These are phyloP conservation scores for Anthoptus insignis DNA, from an alignment of 2,888 invertebrate genomes.

Conservation along the genomic window DNA sequence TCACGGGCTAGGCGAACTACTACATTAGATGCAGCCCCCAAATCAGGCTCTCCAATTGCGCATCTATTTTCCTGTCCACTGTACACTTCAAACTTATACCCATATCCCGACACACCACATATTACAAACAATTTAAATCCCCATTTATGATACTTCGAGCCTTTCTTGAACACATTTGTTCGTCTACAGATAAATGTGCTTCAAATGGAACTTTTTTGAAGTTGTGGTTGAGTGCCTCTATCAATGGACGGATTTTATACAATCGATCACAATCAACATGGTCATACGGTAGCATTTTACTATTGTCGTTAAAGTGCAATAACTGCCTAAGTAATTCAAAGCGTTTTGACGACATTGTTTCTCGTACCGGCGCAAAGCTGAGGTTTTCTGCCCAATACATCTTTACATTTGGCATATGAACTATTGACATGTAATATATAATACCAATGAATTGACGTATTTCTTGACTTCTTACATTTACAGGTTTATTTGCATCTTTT, in stretches of 20 bases:
- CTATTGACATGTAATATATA: too few species aligned
- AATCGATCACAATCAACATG: conserved; percentile 4
- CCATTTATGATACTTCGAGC: too few species aligned
- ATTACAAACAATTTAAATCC: too few species aligned
- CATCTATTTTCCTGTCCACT: too few species aligned
- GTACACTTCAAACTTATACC: too few species aligned
- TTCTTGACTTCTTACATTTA: not conserved
- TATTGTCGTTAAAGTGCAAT: conserved; percentile 10
- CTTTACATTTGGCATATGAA: too few species aligned
- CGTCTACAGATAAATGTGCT: not conserved
- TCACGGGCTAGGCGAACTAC: too few species aligned
- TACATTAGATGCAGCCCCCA: too few species aligned
- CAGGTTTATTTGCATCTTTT: conserved; percentile 13
- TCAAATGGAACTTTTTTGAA: not conserved
- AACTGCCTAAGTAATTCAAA: conserved; percentile 11
- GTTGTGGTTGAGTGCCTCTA: not conserved
- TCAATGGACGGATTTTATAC: not conserved
- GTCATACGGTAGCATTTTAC: not conserved
- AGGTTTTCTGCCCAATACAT: too few species aligned
- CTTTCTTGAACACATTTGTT: conserved; percentile 37
- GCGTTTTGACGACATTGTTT: not conserved
- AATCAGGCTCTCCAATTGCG: too few species aligned
- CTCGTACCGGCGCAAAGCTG: too few species aligned
- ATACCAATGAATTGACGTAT: not conserved
- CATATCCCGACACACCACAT: too few species aligned